Percentiles rank a stretch among this genome's conserved stretches.
Evolutionary conservation across 2,888 invertebrate genomes (phyloP).

Genomic region (Opisthograptis luteolata): DNA sequence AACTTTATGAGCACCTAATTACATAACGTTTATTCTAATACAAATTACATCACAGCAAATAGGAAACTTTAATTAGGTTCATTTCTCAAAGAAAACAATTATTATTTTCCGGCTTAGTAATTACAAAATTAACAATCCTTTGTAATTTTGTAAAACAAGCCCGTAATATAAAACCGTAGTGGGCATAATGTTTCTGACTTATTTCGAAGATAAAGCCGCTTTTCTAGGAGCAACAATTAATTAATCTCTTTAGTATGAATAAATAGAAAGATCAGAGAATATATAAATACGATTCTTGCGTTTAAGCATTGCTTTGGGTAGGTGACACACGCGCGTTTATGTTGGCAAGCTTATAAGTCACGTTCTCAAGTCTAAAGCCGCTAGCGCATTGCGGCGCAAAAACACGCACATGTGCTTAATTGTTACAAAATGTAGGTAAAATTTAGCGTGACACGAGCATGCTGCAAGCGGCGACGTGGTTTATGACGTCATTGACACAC

Average conservation of each 20-base stretch:
- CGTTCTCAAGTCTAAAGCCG: too few relatives aligned
- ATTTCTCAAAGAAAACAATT: conserved; percentile 32
- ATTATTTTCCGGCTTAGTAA: conserved; percentile 31
- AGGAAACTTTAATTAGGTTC: conserved; percentile 27
- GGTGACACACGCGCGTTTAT: conserved; percentile 2
- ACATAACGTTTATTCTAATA: conserved; percentile 21
- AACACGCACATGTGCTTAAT: too few relatives aligned
- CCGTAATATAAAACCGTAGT: conserved; percentile 32
- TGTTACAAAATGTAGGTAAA: too few relatives aligned
- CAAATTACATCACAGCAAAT: conserved; percentile 26
- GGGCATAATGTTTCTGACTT: conserved; percentile 29
- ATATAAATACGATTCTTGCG: conserved; percentile 12
- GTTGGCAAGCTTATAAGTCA: not conserved
- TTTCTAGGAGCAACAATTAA: conserved; percentile 31
- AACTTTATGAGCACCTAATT: conserved; percentile 23
- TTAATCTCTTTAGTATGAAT: conserved; percentile 27
- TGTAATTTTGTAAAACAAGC: conserved; percentile 30
- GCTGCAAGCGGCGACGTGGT: too few relatives aligned
- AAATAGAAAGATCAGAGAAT: conserved; percentile 11
- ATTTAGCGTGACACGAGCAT: too few relatives aligned
- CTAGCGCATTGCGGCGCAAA: too few relatives aligned
- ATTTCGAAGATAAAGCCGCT: conserved; percentile 22
- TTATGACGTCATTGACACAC: too few relatives aligned
- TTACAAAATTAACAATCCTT: conserved; percentile 35
- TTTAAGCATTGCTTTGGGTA: not conserved